Evolutionary conservation across 2,888 invertebrate species (phyloP), one percentile per base, ranked within the genome.

Genomic region (Drosophila phalerata): DNA sequence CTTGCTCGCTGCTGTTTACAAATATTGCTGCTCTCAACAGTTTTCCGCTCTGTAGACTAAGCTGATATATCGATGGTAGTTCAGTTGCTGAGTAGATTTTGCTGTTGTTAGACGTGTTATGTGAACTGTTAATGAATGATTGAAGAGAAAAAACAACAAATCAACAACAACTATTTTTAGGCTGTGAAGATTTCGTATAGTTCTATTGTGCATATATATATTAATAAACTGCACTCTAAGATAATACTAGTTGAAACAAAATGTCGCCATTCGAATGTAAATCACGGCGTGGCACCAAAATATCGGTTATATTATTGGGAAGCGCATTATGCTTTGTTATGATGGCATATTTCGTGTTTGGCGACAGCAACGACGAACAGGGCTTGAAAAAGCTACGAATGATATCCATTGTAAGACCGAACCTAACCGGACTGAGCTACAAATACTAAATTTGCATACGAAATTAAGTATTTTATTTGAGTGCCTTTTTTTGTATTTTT

Each of bases 311-410:
- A 22, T 73, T 92, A 60, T 78, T 92, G 56, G 91, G 91, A 34
- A 89, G 89, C 53, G 90, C 91, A 15, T 74, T 92, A 11, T 91
- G 89, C 57, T 83, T 91, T 40, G 89, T 92, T 4, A 84, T 93
- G 85, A 86, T 92, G 85, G 91, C 93, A 17, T 92, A 92, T 69
- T 88, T 91, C 70, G 92, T 90, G n/a, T 91, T 92, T 69, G 92
- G 92, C 1, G 92, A 92, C 63, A 91, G 83, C 73, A 91, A 92
- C 71, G 92, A 92, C 57, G 90, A 91, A 64, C 89, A 91, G 65
- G 91, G 90, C 49, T 72, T 91, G 34, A 79, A 90, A 69, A 92
- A 92, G 69, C 78, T 93, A 49, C 90, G 91, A 51, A 92, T 92
- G 91, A 91, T 91, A 64, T 91, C 91, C 34, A 91, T 92, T 77